A percentile compares a stretch with the other conserved stretches of the same genome.
Evolutionary conservation across 2,888 invertebrate species (phyloP).

Genomic region (Idaea biselata): DNA sequence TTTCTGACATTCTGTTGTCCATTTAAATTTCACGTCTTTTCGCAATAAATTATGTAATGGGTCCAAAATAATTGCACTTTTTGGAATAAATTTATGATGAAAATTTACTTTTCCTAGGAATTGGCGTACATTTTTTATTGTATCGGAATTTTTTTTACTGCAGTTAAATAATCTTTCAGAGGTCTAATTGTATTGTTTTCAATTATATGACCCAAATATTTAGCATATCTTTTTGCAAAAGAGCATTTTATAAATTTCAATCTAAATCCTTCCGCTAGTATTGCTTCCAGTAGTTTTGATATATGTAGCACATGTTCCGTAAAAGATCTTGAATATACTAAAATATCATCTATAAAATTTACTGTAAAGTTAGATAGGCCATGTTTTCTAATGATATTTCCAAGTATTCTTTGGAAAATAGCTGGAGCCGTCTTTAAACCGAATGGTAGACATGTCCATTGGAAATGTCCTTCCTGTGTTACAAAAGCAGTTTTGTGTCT

Average conservation of each 20-base stretch:
- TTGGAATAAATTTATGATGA: too few species aligned
- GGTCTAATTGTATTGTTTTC: constrained; percentile 30
- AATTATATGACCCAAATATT: constrained; percentile 31
- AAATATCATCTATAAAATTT: constrained; percentile 20
- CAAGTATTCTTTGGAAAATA: constrained; percentile 47
- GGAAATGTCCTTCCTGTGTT: too few species aligned
- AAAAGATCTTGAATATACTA: constrained; percentile 7
- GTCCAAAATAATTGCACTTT: too few species aligned
- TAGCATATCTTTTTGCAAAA: constrained; percentile 26
- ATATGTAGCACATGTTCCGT: constrained; percentile 5
- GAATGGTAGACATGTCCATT: too few species aligned
- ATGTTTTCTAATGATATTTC: constrained; percentile 28
- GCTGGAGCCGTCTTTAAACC: constrained; percentile 26
- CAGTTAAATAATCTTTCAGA: constrained; percentile 31
- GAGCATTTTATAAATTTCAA: constrained; percentile 26
- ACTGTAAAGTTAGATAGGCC: constrained; percentile 18
- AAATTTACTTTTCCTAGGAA: too few species aligned
- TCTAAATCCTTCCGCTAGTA: constrained; percentile 29
- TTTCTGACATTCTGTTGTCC: constrained; percentile 13
- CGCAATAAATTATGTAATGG: constrained; percentile 30
- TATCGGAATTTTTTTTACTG: constrained; percentile 28
- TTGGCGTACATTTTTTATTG: constrained; percentile 28
- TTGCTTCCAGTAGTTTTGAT: constrained; percentile 19
- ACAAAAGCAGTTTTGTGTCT: too few species aligned
- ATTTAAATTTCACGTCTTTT: constrained; percentile 20